Evolutionary conservation across 1,140 invertebrate species (phyloP).

Genomic region (Lordiphosa clarofinis): DNA sequence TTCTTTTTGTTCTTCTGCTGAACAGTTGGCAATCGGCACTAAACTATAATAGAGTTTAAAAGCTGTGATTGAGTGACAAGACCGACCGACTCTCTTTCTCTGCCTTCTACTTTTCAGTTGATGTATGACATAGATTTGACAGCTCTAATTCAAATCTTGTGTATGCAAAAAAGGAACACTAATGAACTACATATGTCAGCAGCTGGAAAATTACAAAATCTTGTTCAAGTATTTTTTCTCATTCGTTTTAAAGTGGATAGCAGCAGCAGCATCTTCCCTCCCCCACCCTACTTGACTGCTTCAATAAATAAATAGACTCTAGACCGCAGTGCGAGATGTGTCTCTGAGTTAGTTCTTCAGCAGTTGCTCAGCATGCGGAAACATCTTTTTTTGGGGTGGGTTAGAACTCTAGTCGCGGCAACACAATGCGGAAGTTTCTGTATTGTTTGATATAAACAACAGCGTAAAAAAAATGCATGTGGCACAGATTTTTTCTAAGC

Average conservation of each 20-base stretch:
- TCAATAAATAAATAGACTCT: constrained; percentile 1
- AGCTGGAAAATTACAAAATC: constrained; percentile 72
- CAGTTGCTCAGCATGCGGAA: constrained; percentile 31
- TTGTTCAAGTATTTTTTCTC: constrained; percentile 30
- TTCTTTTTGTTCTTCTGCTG: constrained; percentile 26
- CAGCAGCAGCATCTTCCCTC: background rate
- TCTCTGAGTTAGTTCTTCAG: constrained; percentile 7
- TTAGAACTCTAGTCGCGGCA: background rate
- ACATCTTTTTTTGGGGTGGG: constrained; percentile 16
- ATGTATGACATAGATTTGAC: constrained; percentile 73
- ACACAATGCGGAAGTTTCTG: constrained; percentile 46
- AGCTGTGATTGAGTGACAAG: constrained; percentile 61
- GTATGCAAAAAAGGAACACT: constrained; percentile 59
- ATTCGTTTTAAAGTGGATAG: background rate
- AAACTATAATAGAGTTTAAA: constrained; percentile 23
- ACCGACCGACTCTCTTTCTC: constrained; percentile 13
- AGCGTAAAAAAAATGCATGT: constrained; percentile 49
- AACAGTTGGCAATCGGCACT: constrained; percentile 59
- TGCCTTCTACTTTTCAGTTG: constrained; percentile 16
- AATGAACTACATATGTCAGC: constrained; percentile 76
- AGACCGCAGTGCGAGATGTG: constrained; percentile 2
- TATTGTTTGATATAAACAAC: constrained; percentile 53
- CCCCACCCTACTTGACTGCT: background rate
- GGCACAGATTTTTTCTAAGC: constrained; percentile 41
- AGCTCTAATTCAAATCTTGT: constrained; percentile 75